Conservation (phyloP, 2,797 vertebrate genomes). For the Megalops cyprinoides region DNA sequence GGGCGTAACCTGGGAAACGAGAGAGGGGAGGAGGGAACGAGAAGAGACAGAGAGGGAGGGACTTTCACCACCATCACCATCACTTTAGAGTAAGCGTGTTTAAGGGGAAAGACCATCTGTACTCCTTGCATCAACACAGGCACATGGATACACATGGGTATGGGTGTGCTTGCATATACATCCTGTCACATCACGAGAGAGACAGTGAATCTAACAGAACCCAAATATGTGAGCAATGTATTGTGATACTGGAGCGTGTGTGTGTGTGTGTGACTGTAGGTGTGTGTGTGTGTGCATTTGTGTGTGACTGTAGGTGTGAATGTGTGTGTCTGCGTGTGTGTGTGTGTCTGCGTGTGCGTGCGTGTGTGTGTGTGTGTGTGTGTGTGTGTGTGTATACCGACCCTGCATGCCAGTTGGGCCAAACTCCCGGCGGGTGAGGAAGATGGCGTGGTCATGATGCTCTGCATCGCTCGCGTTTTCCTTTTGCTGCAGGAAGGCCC, state of each 20-base stretch:
- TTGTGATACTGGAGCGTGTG: too few species aligned
- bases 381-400: conserved; percentile 52
- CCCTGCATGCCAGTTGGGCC: conserved; percentile 98
- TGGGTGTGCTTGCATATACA: too few species aligned
- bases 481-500: conserved; percentile 96
- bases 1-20: conserved; percentile 85
- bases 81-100: neutral
- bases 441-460: conserved; percentile 95
- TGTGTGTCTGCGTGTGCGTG: conserved; percentile 21
- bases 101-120: neutral
- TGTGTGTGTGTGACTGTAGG: conserved; percentile 9
- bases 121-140: neutral
- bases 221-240: too few species aligned
- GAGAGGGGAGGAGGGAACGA: neutral
- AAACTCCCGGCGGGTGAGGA: conserved; percentile 92
- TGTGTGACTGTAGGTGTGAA: conserved; percentile 11
- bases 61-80: neutral
- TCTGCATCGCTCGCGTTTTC: conserved; percentile 86
- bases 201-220: neutral
- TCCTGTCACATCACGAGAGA: too few species aligned
- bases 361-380: neutral
- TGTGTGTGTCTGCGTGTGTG: neutral
- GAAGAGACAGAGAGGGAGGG: conserved; percentile 1
- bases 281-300: neutral
- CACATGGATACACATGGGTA: too few species aligned